These are phyloP conservation scores for Fistularia commersonii DNA, from an alignment of 2,797 vertebrate genomes.

Conservation along the genomic window DNA sequence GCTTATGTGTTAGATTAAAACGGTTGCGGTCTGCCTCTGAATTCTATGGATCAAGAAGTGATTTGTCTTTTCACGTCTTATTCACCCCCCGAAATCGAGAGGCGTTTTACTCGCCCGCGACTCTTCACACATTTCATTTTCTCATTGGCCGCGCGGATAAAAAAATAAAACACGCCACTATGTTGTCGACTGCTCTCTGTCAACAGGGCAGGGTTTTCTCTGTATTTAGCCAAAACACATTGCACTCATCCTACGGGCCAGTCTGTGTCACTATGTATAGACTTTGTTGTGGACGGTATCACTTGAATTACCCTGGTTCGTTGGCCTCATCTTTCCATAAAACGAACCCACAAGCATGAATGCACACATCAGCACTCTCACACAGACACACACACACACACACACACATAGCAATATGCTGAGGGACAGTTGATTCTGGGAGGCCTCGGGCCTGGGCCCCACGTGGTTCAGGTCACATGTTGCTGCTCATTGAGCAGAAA, in stretches of 20 bases:
- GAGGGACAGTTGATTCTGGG: conserved; percentile 34
- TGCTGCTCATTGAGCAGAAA: conserved; percentile 44
- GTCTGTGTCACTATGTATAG: conserved; percentile 60
- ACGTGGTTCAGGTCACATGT: conserved; percentile 51
- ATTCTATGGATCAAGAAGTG: conserved; percentile 9
- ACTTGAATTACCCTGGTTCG: conserved; percentile 45
- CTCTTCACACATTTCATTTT: no score
- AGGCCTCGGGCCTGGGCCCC: conserved; percentile 27
- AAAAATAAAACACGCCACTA: conserved; percentile 12
- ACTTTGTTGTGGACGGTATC: conserved; percentile 51
- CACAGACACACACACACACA: conserved; percentile 13
- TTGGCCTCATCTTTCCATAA: conserved; percentile 43
- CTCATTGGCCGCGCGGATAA: no score
- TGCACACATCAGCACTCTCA: conserved; percentile 2
- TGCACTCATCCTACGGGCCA: conserved; percentile 46
- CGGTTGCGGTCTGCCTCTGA: neutral
- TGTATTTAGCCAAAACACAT: conserved; percentile 56
- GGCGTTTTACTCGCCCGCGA: no score
- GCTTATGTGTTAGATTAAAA: neutral
- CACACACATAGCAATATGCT: conserved; percentile 24
- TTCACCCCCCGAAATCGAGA: no score
- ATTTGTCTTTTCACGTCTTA: conserved; percentile 11
- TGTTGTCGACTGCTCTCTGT: conserved; percentile 28
- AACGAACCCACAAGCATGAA: conserved; percentile 25
- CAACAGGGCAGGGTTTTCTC: conserved; percentile 32